These are phyloP conservation scores for Tragelaphus buxtoni DNA, from an alignment of 2,113 vertebrate species.

Conservation along the genomic window DNA sequence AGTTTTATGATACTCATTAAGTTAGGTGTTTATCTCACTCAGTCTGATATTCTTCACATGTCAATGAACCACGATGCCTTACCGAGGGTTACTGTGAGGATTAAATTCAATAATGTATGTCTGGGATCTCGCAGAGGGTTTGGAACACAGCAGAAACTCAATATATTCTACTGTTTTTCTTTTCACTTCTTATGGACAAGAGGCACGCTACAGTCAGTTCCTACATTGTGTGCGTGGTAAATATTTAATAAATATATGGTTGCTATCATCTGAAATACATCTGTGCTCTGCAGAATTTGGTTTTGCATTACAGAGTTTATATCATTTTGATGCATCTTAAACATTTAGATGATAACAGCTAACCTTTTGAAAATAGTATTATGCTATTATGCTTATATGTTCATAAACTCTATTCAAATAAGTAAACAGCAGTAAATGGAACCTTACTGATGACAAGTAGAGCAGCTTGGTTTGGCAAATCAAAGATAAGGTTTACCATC, in stretches of 20 bases:
- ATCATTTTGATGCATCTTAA: background rate
- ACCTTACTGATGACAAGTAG: background rate
- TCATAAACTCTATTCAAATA: constrained; percentile 18
- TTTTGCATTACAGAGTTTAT: background rate
- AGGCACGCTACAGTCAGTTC: background rate
- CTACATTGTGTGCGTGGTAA: background rate
- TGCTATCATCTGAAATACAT: background rate
- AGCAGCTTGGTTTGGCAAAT: constrained; percentile 23
- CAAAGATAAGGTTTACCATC: constrained; percentile 7
- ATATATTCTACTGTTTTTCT: background rate
- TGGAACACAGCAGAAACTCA: background rate
- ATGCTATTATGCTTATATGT: background rate
- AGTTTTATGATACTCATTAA: background rate
- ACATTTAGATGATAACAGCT: constrained; percentile 14
- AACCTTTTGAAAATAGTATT: constrained; percentile 23
- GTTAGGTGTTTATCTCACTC: background rate
- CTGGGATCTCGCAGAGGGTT: background rate
- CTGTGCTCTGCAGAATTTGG: background rate
- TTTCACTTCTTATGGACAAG: background rate
- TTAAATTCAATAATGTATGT: background rate
- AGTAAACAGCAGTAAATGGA: constrained; percentile 17
- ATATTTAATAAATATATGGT: constrained; percentile 34
- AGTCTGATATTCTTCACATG: background rate
- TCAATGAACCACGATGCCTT: background rate
- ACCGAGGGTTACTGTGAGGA: background rate